Percentiles rank a stretch among this genome's conserved stretches.
These are phyloP conservation scores for Rhogogaster chlorosoma DNA, from an alignment of 2,888 invertebrate genomes.

Conservation along the genomic window DNA sequence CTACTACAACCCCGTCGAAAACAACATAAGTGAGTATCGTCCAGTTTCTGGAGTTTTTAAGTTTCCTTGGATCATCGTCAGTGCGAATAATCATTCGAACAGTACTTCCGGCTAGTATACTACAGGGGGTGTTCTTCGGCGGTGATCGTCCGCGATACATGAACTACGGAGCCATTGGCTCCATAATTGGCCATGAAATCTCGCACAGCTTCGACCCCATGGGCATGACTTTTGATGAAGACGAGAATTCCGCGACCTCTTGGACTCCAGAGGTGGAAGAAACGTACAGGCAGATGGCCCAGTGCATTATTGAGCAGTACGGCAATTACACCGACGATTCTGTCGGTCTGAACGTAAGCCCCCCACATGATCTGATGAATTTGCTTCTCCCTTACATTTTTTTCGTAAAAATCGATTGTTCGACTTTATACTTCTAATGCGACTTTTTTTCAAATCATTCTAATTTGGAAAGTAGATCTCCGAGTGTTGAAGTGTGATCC, in stretches of 20 bases:
- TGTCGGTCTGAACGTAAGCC: background rate
- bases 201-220: background rate
- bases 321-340: background rate
- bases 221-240: background rate
- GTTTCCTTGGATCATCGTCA: too few relatives aligned
- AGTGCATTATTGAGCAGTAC: background rate
- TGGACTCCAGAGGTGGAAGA: background rate
- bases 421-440: too few relatives aligned
- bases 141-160: background rate
- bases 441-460: too few relatives aligned
- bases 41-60: too few relatives aligned
- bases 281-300: background rate
- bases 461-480: too few relatives aligned
- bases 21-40: background rate
- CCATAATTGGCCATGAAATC: background rate
- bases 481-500: too few relatives aligned
- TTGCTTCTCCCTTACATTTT: too few relatives aligned
- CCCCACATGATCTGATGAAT: too few relatives aligned
- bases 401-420: too few relatives aligned
- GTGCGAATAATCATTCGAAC: too few relatives aligned
- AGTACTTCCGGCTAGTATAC: background rate
- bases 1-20: background rate
- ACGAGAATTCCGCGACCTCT: background rate
- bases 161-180: background rate
- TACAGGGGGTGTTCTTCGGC: background rate